Conservation (phyloP, 2,113 vertebrate genomes). For the Solea solea region DNA sequence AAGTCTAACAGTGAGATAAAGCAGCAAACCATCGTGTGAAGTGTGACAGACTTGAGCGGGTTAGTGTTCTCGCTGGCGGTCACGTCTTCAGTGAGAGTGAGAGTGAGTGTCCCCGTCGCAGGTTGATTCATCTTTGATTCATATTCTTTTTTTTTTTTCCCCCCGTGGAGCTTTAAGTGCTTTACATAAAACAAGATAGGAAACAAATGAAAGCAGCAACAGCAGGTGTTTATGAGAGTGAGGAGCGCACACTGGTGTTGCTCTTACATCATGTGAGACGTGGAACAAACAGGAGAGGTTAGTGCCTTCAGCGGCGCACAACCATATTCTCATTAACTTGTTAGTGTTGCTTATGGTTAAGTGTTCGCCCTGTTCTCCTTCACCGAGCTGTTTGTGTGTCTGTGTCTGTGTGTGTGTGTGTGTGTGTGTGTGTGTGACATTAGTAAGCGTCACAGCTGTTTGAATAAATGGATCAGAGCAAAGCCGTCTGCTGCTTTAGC, state of each 20-base stretch:
- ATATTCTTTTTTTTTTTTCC: no score
- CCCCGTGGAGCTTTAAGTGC: neutral
- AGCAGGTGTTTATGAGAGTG: neutral
- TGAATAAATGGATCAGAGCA: constrained; percentile 40
- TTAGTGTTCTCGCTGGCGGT: no score
- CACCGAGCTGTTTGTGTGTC: neutral
- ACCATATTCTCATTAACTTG: neutral
- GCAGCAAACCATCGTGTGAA: no score
- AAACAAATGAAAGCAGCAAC: neutral
- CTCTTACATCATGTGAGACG: neutral
- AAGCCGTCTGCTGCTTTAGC: constrained; percentile 25
- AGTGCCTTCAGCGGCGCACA: neutral
- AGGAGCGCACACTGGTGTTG: no score
- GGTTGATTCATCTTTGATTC: no score
- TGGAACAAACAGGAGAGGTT: neutral
- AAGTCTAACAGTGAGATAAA: no score
- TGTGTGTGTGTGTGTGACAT: constrained; percentile 6
- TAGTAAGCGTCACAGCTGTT: neutral
- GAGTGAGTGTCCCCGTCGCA: no score
- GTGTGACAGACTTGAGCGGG: no score
- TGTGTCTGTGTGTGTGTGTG: constrained; percentile 6
- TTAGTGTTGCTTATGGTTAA: neutral
- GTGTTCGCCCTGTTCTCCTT: neutral
- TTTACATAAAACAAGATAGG: neutral
- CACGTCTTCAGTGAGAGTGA: no score